Evolutionary conservation across 1,140 invertebrate species (phyloP).

Genomic region (Gryon sp.): DNA sequence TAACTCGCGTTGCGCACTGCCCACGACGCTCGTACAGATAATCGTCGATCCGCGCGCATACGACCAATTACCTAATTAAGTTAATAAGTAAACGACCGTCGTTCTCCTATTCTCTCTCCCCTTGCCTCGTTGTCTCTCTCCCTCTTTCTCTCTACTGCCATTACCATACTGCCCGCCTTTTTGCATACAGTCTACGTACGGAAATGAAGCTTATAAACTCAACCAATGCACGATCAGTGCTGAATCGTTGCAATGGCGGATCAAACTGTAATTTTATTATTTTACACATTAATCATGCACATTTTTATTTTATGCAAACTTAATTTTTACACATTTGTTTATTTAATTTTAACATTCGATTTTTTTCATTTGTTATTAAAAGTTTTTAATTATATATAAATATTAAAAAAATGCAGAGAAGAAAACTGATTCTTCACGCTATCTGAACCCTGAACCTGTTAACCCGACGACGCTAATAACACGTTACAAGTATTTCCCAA

Average conservation of each 20-base stretch:
- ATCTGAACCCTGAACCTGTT: conserved; percentile 41
- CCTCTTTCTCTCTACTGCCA: too few species aligned
- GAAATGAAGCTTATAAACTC: conserved; percentile 61
- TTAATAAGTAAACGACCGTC: conserved; percentile 66
- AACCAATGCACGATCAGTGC: conserved; percentile 39
- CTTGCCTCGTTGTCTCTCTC: too few species aligned
- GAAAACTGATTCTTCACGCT: conserved; percentile 24
- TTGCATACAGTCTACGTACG: conserved; percentile 41
- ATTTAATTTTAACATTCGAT: too few species aligned
- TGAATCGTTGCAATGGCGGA: conserved; percentile 35
- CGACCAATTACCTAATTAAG: conserved; percentile 67
- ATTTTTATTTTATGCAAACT: too few species aligned
- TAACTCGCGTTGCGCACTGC: conserved; percentile 41
- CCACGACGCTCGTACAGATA: conserved; percentile 49
- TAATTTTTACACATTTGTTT: too few species aligned
- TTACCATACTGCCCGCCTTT: too few species aligned
- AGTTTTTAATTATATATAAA: too few species aligned
- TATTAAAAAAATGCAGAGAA: not conserved
- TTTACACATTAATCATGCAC: not conserved
- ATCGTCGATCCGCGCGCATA: conserved; percentile 49
- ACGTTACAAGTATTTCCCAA: conserved; percentile 31
- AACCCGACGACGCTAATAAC: conserved; percentile 40
- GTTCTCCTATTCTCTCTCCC: conserved; percentile 8
- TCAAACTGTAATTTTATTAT: conserved; percentile 13
- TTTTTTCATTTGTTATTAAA: too few species aligned